Conservation (phyloP, 2,888 invertebrate genomes). For the Tridacna gigas region DNA sequence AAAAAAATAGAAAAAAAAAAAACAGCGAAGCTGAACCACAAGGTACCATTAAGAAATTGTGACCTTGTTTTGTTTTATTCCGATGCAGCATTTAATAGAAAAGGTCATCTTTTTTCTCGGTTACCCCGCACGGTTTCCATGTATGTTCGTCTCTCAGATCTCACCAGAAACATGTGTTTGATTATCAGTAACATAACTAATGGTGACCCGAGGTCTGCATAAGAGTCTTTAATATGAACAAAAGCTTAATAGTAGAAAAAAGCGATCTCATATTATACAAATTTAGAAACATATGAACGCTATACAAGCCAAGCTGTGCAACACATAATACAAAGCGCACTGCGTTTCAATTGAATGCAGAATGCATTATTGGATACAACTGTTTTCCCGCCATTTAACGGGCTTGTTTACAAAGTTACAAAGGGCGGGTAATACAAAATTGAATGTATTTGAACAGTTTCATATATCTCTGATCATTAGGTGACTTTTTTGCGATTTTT, state of each 20-base stretch:
- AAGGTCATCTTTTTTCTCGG: background rate
- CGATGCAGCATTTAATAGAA: background rate
- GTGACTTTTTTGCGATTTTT: conserved; percentile 22
- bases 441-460: conserved; percentile 23
- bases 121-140: conserved; percentile 8
- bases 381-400: conserved; percentile 53
- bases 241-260: conserved; percentile 7
- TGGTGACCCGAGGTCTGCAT: conserved; percentile 1
- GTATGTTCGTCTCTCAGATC: too few species aligned
- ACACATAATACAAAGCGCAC: conserved; percentile 9
- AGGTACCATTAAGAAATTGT: too few species aligned
- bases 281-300: conserved; percentile 28
- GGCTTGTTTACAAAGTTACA: conserved; percentile 52
- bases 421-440: conserved; percentile 60
- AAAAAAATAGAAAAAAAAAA: too few species aligned
- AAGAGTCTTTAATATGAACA: conserved; percentile 7
- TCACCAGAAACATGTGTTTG: conserved; percentile 11
- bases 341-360: conserved; percentile 28
- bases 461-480: conserved; percentile 27
- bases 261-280: conserved; percentile 5
- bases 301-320: conserved; percentile 26
- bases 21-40: too few species aligned
- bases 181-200: background rate
- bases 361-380: conserved; percentile 19
- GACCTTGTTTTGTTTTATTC: background rate